Base-by-base conservation (phyloP, 2,888 invertebrate species). In the Hydrotaea diabolus region DNA sequence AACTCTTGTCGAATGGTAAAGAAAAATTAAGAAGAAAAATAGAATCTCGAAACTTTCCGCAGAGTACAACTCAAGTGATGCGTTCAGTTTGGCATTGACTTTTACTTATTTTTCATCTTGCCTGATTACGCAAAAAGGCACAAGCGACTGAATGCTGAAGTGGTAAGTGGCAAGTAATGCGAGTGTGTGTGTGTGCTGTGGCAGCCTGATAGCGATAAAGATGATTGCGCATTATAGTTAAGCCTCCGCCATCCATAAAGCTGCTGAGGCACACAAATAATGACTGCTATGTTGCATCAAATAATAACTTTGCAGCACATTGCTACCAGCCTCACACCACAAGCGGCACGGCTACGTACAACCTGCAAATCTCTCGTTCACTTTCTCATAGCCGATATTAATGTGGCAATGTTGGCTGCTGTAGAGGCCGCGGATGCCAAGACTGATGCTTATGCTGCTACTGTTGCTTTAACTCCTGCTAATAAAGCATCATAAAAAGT, bases 401-500 rank as follows among this genome's bases (percentile, higher is more conserved):
- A 57, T 57, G 21, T 21, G 21, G 21, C 57, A 19, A 21, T 57
- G 31, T n/a, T n/a, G 55, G 59, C 36, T 43, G 23, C 19, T 39
- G 17, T 21, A 11, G 26, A 31, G 7, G 17, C 49, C n/a, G 21
- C 57, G 23, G 66, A 19, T 57, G 77, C 59, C 49, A 53, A 75
- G 21, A 49, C 73, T 83, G 55, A 80, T 73, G 77, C 43, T 75
- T 26, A 49, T 55, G n/a, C 0, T 74, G 43, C 19, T n/a, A n/a
- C 62, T 43, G 36, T 43, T 75, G 55, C 77, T 77, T 74, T 77
- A 71, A 79, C 49, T 72, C 19, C 49, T 26, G 71, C 85, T 86
- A 81, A 86, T 82, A 86, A 83, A 83, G 77, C 74, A 80, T 74
- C 80, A 84, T 78, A 80, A 78, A 84, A 83, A 86, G 53, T 80